Percentiles rank a stretch among this genome's conserved stretches.
These are phyloP conservation scores for Hyla sarda DNA, from an alignment of 2,113 vertebrate species.

Conservation along the genomic window DNA sequence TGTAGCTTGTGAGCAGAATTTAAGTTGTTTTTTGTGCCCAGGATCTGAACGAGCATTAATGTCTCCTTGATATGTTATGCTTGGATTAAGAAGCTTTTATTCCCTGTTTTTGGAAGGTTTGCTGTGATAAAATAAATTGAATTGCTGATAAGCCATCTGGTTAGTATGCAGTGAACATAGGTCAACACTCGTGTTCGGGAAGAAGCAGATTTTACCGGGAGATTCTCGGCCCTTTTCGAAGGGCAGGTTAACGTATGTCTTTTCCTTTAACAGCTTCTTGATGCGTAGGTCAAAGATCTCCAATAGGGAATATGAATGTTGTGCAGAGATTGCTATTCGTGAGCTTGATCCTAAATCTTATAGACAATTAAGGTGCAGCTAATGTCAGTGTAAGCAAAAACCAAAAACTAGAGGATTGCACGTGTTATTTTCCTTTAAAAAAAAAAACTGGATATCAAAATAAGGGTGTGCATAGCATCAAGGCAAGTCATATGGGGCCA, in stretches of 20 bases:
- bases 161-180: slow-evolving; percentile 35
- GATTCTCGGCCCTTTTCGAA: neutral
- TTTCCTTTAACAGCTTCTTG: neutral
- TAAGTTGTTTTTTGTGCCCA: neutral
- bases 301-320: neutral
- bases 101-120: slow-evolving; percentile 48
- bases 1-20: neutral
- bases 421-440: no score
- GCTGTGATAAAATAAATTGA: slow-evolving; percentile 54
- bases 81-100: slow-evolving; percentile 53
- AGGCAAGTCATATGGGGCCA: no score
- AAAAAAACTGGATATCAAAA: no score
- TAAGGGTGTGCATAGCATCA: no score
- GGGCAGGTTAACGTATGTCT: slow-evolving; percentile 3
- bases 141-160: slow-evolving; percentile 48
- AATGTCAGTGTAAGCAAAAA: neutral
- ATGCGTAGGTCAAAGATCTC: neutral
- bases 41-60: slow-evolving; percentile 37
- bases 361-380: neutral
- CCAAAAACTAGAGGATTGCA: no score
- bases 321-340: neutral
- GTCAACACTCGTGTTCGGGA: slow-evolving; percentile 15
- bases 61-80: slow-evolving; percentile 25
- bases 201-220: slow-evolving; percentile 25
- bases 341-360: neutral